Conservation (phyloP, 2,888 invertebrate genomes). For the Hoplodrina ambigua region DNA sequence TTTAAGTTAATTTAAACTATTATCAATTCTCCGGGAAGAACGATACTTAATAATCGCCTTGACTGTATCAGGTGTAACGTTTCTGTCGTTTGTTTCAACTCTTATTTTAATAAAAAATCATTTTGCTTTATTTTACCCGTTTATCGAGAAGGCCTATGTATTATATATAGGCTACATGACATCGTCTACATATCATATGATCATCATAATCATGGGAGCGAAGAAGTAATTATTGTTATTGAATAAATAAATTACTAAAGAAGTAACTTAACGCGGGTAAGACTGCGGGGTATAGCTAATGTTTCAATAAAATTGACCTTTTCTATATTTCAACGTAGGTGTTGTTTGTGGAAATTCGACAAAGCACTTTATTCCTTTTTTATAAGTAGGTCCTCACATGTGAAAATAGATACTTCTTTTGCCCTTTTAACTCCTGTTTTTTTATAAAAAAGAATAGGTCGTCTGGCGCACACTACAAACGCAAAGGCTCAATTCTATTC, state of each 20-base stretch:
- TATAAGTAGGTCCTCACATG: too few species aligned
- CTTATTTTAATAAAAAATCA: too few species aligned
- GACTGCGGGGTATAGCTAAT: neutral
- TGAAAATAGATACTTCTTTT: neutral
- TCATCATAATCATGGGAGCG: too few species aligned
- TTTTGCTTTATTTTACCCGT: too few species aligned
- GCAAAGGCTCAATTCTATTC: conserved; percentile 6
- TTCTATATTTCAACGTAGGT: conserved; percentile 8
- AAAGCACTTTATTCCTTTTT: conserved; percentile 14
- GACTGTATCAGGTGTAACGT: conserved; percentile 26
- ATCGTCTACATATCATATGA: too few species aligned
- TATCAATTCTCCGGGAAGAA: conserved; percentile 40
- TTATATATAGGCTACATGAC: too few species aligned
- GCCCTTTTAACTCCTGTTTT: neutral
- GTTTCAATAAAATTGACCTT: conserved; percentile 21
- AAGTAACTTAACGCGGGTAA: too few species aligned
- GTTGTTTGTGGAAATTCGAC: conserved; percentile 16
- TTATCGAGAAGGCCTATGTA: too few species aligned
- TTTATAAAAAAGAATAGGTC: neutral
- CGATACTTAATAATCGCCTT: conserved; percentile 13
- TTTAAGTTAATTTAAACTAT: conserved; percentile 57
- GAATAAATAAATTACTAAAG: too few species aligned
- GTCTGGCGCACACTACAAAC: conserved; percentile 4
- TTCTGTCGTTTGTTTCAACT: neutral
- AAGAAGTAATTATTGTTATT: too few species aligned